Evolutionary conservation across 2,797 vertebrate genomes (phyloP), one percentile per base, ranked within the genome.

Genomic region (Arnoldichthys spilopterus): DNA sequence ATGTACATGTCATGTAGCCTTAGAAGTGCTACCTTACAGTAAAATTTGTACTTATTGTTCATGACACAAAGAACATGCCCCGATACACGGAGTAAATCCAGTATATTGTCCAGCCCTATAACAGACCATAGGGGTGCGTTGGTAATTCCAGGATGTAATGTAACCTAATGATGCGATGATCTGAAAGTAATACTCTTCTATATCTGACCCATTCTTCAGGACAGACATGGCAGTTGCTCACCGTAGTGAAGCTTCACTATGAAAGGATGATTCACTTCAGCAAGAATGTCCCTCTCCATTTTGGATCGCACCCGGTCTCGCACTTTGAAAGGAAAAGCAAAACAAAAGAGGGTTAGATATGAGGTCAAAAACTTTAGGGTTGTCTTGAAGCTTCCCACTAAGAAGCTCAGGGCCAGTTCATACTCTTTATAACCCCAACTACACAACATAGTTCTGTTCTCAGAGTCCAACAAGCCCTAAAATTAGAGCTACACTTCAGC

Each of bases 231-330:
- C 64, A 1, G 4, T 3, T 24, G 49, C 92, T 95, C 85, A 98
- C 97, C 97, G 18, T 98, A 98, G 85, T 98, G 97, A 51, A 98
- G 95, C 91, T 98, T 98, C 75, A 98, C 97, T 80, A 98, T 98
- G 88, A 98, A 98, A 28, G 97, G 97, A 85, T 98, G 97, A 85
- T 97, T 98, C 85, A 98, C 97, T 92, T 98, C 97, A 11, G 96
- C 97, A 83, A 98, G 90, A 87, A 98, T 98, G 86, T 98, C 97
- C 88, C 97, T 94, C 84, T 98, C 97, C 97, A 98, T 98, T 90
- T 98, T 98, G 0, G 97, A 98, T 45, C 97, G 90, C 62, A 98
- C 96, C 1, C 97, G 93, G 91, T 98, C 97, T 28, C 97, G 95
- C 74, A 98, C 97, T 98, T 72, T 18, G 18, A 76, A 61, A 8